These are phyloP conservation scores for Ectemnius lituratus DNA, from an alignment of 2,888 invertebrate species.

Conservation along the genomic window DNA sequence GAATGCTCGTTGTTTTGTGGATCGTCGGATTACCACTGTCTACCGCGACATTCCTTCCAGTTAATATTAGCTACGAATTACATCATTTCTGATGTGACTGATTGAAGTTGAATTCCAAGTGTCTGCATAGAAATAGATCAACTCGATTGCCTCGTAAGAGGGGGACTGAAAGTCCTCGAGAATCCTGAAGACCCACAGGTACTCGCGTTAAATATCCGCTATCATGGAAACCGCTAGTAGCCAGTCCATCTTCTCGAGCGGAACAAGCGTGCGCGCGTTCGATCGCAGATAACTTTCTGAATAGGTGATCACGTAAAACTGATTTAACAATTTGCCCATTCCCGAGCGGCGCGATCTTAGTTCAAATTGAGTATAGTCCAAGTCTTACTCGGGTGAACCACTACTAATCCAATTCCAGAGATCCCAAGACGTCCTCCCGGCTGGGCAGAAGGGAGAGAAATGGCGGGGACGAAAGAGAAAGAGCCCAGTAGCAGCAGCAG, in stretches of 20 bases:
- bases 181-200: constrained; percentile 28
- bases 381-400: constrained; percentile 76
- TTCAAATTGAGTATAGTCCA: constrained; percentile 78
- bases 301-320: constrained; percentile 78
- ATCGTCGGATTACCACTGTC: not conserved
- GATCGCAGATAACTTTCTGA: constrained; percentile 76
- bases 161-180: constrained; percentile 37
- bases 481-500: constrained; percentile 47
- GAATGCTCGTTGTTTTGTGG: constrained; percentile 10
- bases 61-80: too few species aligned
- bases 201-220: constrained; percentile 27
- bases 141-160: not conserved
- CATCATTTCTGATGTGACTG: too few species aligned
- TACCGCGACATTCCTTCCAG: too few species aligned
- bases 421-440: constrained; percentile 71
- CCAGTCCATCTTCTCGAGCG: constrained; percentile 48
- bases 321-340: constrained; percentile 77
- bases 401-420: constrained; percentile 77
- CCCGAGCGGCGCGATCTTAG: constrained; percentile 74
- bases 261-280: constrained; percentile 59
- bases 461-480: constrained; percentile 49
- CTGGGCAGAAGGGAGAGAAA: constrained; percentile 25
- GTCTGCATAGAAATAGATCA: not conserved
- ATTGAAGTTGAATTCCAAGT: too few species aligned
- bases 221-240: constrained; percentile 61